Evolutionary conservation across 1,140 invertebrate species (phyloP).

Genomic region (Ctenoplectra terminalis): DNA sequence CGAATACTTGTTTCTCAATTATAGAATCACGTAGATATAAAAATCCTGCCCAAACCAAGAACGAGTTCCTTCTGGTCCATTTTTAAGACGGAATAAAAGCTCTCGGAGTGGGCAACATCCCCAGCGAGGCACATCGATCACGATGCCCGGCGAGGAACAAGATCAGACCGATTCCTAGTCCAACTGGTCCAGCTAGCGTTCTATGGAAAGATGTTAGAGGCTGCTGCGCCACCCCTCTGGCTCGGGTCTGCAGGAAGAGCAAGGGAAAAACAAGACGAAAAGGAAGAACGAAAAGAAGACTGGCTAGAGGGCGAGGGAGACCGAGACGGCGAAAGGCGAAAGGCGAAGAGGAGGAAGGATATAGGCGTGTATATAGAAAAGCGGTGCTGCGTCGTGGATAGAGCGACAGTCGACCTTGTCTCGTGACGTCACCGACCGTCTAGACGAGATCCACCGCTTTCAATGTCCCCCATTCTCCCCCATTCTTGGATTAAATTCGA

Average conservation of each 20-base stretch:
- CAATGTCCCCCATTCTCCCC: slow-evolving; percentile 67
- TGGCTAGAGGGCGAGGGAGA: slow-evolving; percentile 35
- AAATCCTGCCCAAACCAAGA: too few relatives aligned
- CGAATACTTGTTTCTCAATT: too few relatives aligned
- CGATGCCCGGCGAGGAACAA: slow-evolving; percentile 15
- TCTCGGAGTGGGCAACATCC: neutral
- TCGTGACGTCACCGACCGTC: slow-evolving; percentile 72
- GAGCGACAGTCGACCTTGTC: slow-evolving; percentile 74
- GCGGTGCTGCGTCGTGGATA: slow-evolving; percentile 49
- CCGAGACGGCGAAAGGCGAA: slow-evolving; percentile 40
- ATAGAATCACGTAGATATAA: too few relatives aligned
- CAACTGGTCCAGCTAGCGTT: slow-evolving; percentile 47
- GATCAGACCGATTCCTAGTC: slow-evolving; percentile 46
- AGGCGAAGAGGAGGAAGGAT: slow-evolving; percentile 33
- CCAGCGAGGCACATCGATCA: slow-evolving; percentile 34
- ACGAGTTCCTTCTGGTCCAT: neutral
- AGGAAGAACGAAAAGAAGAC: slow-evolving; percentile 27
- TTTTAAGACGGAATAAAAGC: neutral
- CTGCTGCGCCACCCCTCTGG: slow-evolving; percentile 36
- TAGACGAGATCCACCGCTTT: slow-evolving; percentile 73
- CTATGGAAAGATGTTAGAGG: slow-evolving; percentile 43
- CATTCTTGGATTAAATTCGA: slow-evolving; percentile 72
- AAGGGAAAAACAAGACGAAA: slow-evolving; percentile 12
- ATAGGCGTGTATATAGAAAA: slow-evolving; percentile 52
- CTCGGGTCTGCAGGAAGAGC: neutral